Percentiles rank a stretch among this genome's conserved stretches.
Conservation (phyloP, 2,113 vertebrate genomes). For the Menidia beryllina region DNA sequence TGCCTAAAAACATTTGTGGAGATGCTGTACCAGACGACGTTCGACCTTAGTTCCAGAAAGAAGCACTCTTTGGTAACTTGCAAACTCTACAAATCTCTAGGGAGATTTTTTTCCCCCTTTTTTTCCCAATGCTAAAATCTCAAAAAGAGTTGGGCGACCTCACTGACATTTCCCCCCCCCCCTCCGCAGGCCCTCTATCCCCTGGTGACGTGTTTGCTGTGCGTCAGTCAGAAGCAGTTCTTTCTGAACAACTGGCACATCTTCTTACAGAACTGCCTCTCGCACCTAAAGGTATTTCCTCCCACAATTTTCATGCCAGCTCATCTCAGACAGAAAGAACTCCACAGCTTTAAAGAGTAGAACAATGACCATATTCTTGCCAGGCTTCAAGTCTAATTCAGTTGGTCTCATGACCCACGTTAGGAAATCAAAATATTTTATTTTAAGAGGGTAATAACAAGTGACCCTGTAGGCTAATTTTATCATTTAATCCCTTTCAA, state of each 20-base stretch:
- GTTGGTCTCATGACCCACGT: constrained; percentile 46
- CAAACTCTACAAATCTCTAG: neutral
- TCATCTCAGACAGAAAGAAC: neutral
- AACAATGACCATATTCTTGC: constrained; percentile 14
- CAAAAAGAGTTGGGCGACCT: too few species aligned
- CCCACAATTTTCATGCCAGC: neutral
- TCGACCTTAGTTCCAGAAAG: constrained; percentile 98
- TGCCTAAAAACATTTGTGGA: constrained; percentile 99
- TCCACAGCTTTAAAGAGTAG: neutral
- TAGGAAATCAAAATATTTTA: neutral
- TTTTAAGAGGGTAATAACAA: neutral
- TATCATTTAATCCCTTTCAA: neutral
- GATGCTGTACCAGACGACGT: constrained; percentile 99
- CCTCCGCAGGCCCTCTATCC: constrained; percentile 99
- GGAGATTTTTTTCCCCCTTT: neutral
- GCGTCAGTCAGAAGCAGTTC: constrained; percentile 99
- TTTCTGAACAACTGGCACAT: constrained; percentile 99
- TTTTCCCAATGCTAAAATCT: neutral
- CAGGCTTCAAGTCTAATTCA: constrained; percentile 26
- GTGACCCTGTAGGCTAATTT: neutral
- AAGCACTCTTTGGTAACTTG: constrained; percentile 96
- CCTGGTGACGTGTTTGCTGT: constrained; percentile 97
- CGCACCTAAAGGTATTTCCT: constrained; percentile 94
- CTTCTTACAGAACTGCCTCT: constrained; percentile 99
- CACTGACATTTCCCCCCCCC: constrained; percentile 7